These are phyloP conservation scores for Mamestra configurata DNA, from an alignment of 1,140 invertebrate species.

Conservation along the genomic window DNA sequence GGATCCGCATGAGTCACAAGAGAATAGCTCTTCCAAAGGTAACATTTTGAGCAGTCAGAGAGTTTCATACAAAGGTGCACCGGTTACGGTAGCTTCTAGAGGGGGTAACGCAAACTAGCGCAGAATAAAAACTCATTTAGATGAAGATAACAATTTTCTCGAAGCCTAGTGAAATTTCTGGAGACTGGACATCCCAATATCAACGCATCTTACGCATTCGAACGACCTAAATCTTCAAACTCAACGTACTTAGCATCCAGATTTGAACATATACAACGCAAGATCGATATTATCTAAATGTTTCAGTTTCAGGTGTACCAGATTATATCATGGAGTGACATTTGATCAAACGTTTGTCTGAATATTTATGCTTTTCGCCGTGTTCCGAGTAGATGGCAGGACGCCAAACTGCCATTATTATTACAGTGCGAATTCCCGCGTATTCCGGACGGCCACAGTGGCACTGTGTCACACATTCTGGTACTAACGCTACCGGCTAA, in stretches of 20 bases:
- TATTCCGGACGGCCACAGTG: conserved; percentile 12
- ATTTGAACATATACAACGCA: neutral
- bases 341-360: conserved; percentile 51
- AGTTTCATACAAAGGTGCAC: too few relatives aligned
- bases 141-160: too few relatives aligned
- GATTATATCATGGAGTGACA: conserved; percentile 40
- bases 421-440: conserved; percentile 46
- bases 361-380: conserved; percentile 47
- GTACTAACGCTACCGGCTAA: neutral
- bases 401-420: conserved; percentile 46
- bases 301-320: conserved; percentile 29
- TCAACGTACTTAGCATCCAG: neutral
- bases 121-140: too few relatives aligned
- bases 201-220: too few relatives aligned
- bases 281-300: neutral
- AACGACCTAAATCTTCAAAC: neutral
- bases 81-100: too few relatives aligned
- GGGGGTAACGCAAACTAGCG: too few relatives aligned
- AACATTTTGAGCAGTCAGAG: too few relatives aligned
- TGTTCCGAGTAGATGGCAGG: conserved; percentile 47
- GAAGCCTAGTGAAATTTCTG: too few relatives aligned
- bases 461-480: conserved; percentile 26
- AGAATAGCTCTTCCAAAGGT: too few relatives aligned
- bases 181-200: too few relatives aligned
- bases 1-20: too few relatives aligned